Base-by-base conservation (phyloP, 2,888 invertebrate genomes). In the Tenodera sinensis region DNA sequence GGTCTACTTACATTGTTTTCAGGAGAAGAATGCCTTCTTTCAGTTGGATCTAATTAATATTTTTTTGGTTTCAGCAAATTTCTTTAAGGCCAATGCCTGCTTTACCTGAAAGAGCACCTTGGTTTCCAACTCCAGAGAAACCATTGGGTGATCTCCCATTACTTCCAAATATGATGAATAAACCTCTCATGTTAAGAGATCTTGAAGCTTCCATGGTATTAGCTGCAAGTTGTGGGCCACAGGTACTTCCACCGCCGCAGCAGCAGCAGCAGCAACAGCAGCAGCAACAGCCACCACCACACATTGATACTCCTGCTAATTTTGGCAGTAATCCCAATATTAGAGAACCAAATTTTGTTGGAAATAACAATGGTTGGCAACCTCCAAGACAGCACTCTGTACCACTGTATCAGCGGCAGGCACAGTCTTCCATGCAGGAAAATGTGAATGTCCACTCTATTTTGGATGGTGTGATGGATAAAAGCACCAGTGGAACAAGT, bases 371-470 rank as follows among this genome's bases (percentile, higher is more conserved):
- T 83, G 30, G 30, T 2, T 87, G 87, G 87, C 34, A 82, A 14
- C 28, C 27, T 82, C 34, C 34, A 15, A 81, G 90, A 83, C 88
- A 90, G 47, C 91, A 93, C 90, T 94, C 94, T 6, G 93, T 94
- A 89, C 95, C 95, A 3, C 92, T 95, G 82, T 94, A 95, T 91
- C 93, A 94, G 28, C 93, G 94, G 2, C 94, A 94, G 91, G 93
- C 93, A 4, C 89, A 85, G 30, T 83, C 87, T 12, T 87, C 87
- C 27, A 27, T 34, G 20, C 9, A 91, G 90, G 28, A 91, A 90
- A 88, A 87, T 90, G 28, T 91, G 93, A 91, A 92, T 93, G 88
- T 88, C 9, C 88, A 88, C 28, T 28, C 34, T 28, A 83, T 88
- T 27, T 88, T 88, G 71, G 86, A 89, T 54, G 54, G 54, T 20